phyloP scores from a whole-genome alignment of 1,140 invertebrate species.

The Drepana arcuata region DNA sequence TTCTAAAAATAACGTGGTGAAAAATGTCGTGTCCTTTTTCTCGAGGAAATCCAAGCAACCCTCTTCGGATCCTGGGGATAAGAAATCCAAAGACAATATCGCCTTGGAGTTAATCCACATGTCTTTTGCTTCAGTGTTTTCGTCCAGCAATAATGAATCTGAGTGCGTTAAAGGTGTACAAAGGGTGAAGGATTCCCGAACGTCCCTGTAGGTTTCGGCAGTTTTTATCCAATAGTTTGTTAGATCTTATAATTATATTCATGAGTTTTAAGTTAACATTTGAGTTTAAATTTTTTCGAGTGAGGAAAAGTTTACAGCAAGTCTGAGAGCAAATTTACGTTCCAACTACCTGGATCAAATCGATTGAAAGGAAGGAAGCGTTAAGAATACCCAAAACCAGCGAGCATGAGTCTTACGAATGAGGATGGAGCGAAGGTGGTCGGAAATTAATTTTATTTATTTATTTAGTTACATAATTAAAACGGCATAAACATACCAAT shows the following conservation, averaged over 20 bases:
- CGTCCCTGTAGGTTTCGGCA: constrained; percentile 16
- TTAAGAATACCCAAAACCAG: too few relatives aligned
- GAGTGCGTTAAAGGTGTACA: constrained; percentile 24
- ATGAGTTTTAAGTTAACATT: not conserved
- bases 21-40: constrained; percentile 33
- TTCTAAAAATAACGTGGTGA: constrained; percentile 42
- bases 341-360: not conserved
- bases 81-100: constrained; percentile 20
- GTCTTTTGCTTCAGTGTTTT: constrained; percentile 36
- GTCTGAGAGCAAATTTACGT: not conserved
- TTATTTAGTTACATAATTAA: too few relatives aligned
- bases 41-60: constrained; percentile 26
- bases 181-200: constrained; percentile 21
- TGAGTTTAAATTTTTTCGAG: not conserved
- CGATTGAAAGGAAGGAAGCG: too few relatives aligned
- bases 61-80: constrained; percentile 37
- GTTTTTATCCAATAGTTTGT: constrained; percentile 1
- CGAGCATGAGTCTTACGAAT: too few relatives aligned
- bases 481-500: too few relatives aligned
- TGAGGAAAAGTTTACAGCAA: not conserved
- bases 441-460: too few relatives aligned
- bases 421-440: too few relatives aligned
- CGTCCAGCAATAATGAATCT: constrained; percentile 24
- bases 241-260: not conserved
- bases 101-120: constrained; percentile 47